Evolutionary conservation across 2,888 invertebrate species (phyloP).

Genomic region (Syrista parreyssii): DNA sequence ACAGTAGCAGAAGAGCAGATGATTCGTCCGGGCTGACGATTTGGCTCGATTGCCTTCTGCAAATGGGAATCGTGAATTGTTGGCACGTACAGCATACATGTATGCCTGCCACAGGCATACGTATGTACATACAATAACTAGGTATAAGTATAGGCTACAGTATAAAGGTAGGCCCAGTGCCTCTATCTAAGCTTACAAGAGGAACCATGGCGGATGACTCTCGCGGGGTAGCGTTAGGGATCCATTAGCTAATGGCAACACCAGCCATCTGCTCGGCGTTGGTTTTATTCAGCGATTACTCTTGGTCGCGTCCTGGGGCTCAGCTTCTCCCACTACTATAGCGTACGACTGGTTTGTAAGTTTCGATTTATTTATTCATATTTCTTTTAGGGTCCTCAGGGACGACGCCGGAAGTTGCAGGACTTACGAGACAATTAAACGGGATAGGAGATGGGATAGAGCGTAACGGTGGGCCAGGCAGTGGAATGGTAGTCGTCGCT

Average conservation of each 20-base stretch:
- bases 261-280: conserved; percentile 59
- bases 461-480: background rate
- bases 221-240: conserved; percentile 51
- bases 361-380: conserved; percentile 46
- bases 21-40: background rate
- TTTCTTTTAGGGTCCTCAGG: conserved; percentile 17
- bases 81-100: background rate
- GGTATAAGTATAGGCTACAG: background rate
- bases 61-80: background rate
- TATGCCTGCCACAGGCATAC: background rate
- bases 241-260: conserved; percentile 63
- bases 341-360: background rate
- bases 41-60: background rate
- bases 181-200: background rate
- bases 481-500: background rate
- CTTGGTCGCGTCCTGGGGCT: conserved; percentile 33
- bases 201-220: conserved; percentile 40
- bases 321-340: conserved; percentile 24
- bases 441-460: background rate
- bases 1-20: background rate
- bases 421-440: background rate
- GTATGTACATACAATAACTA: background rate
- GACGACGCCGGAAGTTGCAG: background rate
- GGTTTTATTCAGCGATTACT: conserved; percentile 47
- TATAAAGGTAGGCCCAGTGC: conserved; percentile 7